Evolutionary conservation across 1,140 invertebrate genomes (phyloP).

Genomic region (Aphelenchoides avenae): DNA sequence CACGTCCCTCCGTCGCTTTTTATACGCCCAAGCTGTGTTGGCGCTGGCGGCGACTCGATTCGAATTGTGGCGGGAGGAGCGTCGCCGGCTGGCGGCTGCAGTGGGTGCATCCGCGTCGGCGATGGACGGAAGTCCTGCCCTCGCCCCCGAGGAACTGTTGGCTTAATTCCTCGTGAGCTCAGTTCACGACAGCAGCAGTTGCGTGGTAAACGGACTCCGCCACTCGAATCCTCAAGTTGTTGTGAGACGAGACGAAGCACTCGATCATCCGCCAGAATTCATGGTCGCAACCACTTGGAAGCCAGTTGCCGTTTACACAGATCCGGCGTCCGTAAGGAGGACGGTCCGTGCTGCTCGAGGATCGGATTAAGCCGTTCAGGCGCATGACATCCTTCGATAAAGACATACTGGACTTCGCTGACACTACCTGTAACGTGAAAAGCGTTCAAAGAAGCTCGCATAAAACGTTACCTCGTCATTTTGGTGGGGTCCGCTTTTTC

Average conservation of each 20-base stretch:
- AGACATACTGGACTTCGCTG: constrained; percentile 80
- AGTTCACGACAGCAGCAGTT: constrained; percentile 80
- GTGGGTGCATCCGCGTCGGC: no score
- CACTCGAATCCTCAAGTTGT: constrained; percentile 11
- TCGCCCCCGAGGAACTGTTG: no score
- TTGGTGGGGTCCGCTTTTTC: constrained; percentile 65
- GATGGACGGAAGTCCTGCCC: no score
- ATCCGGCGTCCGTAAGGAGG: constrained; percentile 71
- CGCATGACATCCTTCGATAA: constrained; percentile 73
- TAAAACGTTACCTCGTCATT: no score
- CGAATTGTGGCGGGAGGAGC: no score
- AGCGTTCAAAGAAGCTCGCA: no score
- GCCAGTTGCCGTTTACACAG: constrained; percentile 69
- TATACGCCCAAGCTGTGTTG: no score
- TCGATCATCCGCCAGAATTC: constrained; percentile 96
- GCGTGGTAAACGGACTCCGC: constrained; percentile 72
- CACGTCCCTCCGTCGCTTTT: no score
- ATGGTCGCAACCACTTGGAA: constrained; percentile 96
- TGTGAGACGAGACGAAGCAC: constrained; percentile 69
- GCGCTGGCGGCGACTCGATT: no score
- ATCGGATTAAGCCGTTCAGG: constrained; percentile 93
- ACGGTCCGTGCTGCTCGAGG: constrained; percentile 85
- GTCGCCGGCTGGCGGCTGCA: no score
- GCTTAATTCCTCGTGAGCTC: constrained; percentile 82
- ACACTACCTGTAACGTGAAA: constrained; percentile 10